These are phyloP conservation scores for Sakesphorus luctuosus DNA, from an alignment of 2,113 vertebrate genomes.

Conservation along the genomic window DNA sequence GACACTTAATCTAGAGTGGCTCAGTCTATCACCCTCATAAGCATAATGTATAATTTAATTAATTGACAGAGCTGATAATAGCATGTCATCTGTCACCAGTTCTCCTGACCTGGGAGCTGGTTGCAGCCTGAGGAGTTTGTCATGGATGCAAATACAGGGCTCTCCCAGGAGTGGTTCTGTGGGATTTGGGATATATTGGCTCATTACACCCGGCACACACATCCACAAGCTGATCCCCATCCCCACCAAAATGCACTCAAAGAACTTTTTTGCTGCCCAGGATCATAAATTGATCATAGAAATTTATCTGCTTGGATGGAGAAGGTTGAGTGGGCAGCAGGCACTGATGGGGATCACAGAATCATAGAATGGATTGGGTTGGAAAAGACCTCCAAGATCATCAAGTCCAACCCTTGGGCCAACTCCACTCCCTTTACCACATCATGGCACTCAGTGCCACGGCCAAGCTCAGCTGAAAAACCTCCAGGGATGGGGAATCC, in stretches of 20 bases:
- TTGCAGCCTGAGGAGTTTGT: conserved; percentile 32
- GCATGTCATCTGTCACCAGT: conserved; percentile 73
- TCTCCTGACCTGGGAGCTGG: conserved; percentile 72
- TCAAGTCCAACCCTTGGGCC: too few species aligned
- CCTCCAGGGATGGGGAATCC: too few species aligned
- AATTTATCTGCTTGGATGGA: background rate
- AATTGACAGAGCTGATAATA: conserved; percentile 73
- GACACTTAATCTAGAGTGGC: conserved; percentile 74
- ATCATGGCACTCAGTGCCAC: too few species aligned
- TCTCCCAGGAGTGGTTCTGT: accelerated
- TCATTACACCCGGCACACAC: accelerated
- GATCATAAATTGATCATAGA: background rate
- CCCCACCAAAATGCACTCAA: background rate
- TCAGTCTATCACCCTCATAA: conserved; percentile 74
- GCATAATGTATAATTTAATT: conserved; percentile 75
- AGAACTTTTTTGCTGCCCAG: background rate
- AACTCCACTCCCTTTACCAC: too few species aligned
- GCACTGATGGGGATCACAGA: background rate
- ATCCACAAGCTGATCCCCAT: background rate
- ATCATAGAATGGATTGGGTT: too few species aligned
- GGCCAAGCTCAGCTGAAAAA: too few species aligned
- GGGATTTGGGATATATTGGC: background rate
- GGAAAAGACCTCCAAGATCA: too few species aligned
- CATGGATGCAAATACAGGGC: accelerated
- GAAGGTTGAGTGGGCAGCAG: background rate